Base-by-base conservation (phyloP, 1,140 invertebrate genomes). In the Pogonognathellus flavescens region DNA sequence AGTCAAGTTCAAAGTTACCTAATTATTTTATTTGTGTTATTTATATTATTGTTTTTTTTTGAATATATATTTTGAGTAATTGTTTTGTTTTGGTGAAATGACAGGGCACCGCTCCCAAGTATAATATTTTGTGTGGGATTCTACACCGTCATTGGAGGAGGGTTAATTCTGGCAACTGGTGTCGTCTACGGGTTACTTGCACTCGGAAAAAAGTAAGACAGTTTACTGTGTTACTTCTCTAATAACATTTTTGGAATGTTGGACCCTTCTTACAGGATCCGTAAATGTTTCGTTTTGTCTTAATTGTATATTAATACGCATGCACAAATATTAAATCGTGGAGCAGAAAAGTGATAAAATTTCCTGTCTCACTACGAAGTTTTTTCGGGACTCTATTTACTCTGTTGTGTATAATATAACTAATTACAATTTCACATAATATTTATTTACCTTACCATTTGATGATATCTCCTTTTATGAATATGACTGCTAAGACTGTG, bases 131-230 rank as follows among this genome's bases (percentile, higher is more conserved):
- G 95, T 90, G 90, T 93, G n/a, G 93, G 93, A 52, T 70, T 96
- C 25, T 93, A 93, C 88, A 96, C 95, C 87, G 92, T 97, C 88
- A 94, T 98, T 90, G 96, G 96, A 88, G 94, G 95, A 91, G 96
- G 95, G 52, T 90, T 97, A 53, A 95, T 99, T 89, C 96, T 98
- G 91, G 93, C 92, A 16, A 96, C 96, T 80, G 97, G 97, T 60
- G 93, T 96, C 83, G 92, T 98, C 57, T 98, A 99, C 91, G 97
- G 96, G 89, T 93, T 98, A 92, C 97, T 98, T 95, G 94, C 97
- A 49, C 92, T 99, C 86, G 96, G 96, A 84, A 96, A 94, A 92
- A 97, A 97, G 96, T 97, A 91, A 95, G 95, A 41, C 80, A 82
- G n/a, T 62, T 49, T 52, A 85, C 31, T 41, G 2, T 41, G 18